Evolutionary conservation across 2,888 invertebrate species (phyloP).

Genomic region (Cosmia pyralina): DNA sequence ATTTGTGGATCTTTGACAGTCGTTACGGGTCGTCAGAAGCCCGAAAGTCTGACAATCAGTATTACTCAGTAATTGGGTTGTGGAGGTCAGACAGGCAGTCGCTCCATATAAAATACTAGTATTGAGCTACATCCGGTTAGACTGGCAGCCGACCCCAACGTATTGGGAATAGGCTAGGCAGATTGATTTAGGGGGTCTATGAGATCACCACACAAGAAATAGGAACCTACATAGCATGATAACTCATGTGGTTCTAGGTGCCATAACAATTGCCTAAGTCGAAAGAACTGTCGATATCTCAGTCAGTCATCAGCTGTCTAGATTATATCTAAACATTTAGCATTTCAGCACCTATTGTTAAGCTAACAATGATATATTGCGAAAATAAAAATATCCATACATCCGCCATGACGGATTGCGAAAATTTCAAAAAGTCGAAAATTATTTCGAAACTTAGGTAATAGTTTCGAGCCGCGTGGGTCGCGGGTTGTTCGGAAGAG

Average conservation of each 20-base stretch:
- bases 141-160: no score
- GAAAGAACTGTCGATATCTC: slow-evolving; percentile 58
- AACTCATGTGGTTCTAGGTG: slow-evolving; percentile 7
- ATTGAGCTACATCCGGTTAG: no score
- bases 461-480: no score
- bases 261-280: slow-evolving; percentile 33
- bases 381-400: slow-evolving; percentile 39
- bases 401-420: slow-evolving; percentile 33
- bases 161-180: no score
- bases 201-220: not conserved
- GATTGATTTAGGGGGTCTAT: not conserved
- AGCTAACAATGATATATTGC: slow-evolving; percentile 60
- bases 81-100: no score
- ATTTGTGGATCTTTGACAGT: no score
- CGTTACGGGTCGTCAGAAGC: no score
- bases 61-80: no score
- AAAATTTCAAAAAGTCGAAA: slow-evolving; percentile 12
- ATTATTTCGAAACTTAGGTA: not conserved
- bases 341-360: slow-evolving; percentile 63
- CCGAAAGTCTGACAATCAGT: no score
- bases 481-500: no score
- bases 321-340: slow-evolving; percentile 60
- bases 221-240: not conserved
- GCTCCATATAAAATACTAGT: no score
- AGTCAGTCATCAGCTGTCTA: slow-evolving; percentile 52